Conservation (phyloP, 2,113 vertebrate genomes). For the Halichoeres trimaculatus region DNA sequence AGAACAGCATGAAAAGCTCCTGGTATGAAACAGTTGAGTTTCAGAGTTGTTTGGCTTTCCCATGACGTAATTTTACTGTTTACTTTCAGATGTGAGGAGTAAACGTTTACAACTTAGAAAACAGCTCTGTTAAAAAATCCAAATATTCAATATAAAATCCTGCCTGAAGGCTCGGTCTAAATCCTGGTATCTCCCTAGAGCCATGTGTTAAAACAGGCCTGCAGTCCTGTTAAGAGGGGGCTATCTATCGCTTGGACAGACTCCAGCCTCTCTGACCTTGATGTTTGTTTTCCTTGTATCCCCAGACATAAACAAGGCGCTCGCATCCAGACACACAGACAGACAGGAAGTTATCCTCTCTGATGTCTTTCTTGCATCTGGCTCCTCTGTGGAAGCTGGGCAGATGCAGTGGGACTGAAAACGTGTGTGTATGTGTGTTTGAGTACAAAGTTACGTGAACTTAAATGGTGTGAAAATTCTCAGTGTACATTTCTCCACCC, state of each 20-base stretch:
- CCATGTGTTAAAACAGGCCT: conserved; percentile 48
- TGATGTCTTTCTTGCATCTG: conserved; percentile 57
- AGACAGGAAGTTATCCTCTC: conserved; percentile 64
- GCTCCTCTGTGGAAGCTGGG: conserved; percentile 8
- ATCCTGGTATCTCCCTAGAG: conserved; percentile 40
- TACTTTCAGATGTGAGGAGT: conserved; percentile 15
- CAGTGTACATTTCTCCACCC: conserved; percentile 20
- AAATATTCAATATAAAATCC: conserved; percentile 45
- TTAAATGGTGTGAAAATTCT: conserved; percentile 38
- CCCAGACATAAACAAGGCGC: conserved; percentile 73
- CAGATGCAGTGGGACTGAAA: conserved; percentile 34
- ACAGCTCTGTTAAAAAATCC: conserved; percentile 3
- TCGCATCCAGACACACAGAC: conserved; percentile 62
- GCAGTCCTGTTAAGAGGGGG: conserved; percentile 48
- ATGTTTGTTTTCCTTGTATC: conserved; percentile 79
- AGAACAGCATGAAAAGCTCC: neutral
- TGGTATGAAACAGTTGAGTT: neutral
- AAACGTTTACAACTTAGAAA: conserved; percentile 1
- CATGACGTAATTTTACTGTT: neutral
- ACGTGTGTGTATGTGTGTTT: conserved; percentile 14
- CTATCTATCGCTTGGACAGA: conserved; percentile 68
- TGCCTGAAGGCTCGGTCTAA: conserved; percentile 33
- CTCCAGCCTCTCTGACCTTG: conserved; percentile 77
- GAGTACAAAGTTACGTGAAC: conserved; percentile 34
- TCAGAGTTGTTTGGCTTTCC: neutral